Conservation (phyloP, 2,113 vertebrate species). For the Ptyas mucosa region DNA sequence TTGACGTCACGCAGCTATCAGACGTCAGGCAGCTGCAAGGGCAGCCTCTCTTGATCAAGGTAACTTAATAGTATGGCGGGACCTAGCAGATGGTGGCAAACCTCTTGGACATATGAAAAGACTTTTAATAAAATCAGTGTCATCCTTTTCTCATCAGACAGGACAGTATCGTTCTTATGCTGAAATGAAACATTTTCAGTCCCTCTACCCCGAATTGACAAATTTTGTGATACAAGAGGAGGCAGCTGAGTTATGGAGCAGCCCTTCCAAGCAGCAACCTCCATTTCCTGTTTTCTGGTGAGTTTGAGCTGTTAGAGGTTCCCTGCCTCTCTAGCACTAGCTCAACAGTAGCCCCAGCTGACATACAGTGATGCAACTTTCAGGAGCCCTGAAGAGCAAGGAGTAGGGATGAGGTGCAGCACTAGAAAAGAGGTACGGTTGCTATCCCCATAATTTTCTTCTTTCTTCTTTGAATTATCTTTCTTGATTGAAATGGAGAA, state of each 20-base stretch:
- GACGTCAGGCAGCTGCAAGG: conserved; percentile 37
- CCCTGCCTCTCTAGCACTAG: neutral
- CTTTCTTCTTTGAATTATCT: neutral
- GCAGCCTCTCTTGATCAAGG: conserved; percentile 74
- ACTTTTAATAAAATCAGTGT: neutral
- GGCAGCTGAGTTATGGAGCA: conserved; percentile 65
- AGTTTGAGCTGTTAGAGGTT: conserved; percentile 38
- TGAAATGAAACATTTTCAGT: conserved; percentile 66
- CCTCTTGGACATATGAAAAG: neutral
- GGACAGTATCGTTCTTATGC: conserved; percentile 60
- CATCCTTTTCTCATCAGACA: conserved; percentile 55
- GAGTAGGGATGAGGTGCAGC: neutral
- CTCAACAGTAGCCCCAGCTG: neutral
- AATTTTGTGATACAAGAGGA: conserved; percentile 66
- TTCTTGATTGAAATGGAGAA: neutral
- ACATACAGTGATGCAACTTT: neutral
- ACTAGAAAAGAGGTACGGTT: neutral
- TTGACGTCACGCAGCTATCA: conserved; percentile 54
- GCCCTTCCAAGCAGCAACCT: conserved; percentile 53
- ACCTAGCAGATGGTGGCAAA: neutral
- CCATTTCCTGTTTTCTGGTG: conserved; percentile 70
- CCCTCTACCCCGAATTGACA: conserved; percentile 61
- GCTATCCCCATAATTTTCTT: neutral
- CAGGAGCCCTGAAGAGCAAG: neutral
- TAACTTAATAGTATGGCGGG: conserved; percentile 2